Evolutionary conservation across 1,140 invertebrate species (phyloP), one percentile per base, ranked within the genome.

Genomic region (Elysia chlorotica): DNA sequence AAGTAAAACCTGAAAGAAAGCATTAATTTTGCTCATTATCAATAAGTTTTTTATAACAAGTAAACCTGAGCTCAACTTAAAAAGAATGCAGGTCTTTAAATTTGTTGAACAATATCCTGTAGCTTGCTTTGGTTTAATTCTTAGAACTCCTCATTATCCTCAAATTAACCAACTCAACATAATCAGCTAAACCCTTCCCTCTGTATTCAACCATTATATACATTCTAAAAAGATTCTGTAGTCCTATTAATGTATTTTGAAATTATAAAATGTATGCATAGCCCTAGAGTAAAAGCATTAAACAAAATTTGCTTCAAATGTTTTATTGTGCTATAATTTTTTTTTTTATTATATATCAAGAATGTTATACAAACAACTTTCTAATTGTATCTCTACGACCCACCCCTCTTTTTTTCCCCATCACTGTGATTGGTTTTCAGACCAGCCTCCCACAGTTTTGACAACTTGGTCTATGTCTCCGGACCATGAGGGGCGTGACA

Each of bases 371-470:
- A 48, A 48, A 14, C 10, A 48, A 48, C 10, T n/a, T n/a, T 48
- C 10, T 48, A 48, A n/a, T 48, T 28, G 21, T 14, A 14, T 57
- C 21, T 57, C 30, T 14, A 23, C 61, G 19, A 33, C 10, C 61
- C 33, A 4, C 4, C 14, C 61, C 30, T 63, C 14, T 23, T 63
- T 35, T 10, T 1, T 48, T 59, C 31, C 41, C 41, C 53, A n/a
- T n/a, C n/a, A n/a, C n/a, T n/a, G n/a, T 38, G 14, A 21, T 38
- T 38, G 2, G 21, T n/a, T 63, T 28, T 17, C 25, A 78, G 77
- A 71, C 21, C 36, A 72, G 37, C 74, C 75, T 17, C 77, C 77
- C 6, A 71, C 71, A 14, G 77, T 76, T 35, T 74, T 76, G 28
- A 76, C 74, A 59, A 62, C 67, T n/a, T 72, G 62, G 2, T 72